A percentile compares a stretch with the other conserved stretches of the same genome.
phyloP scores from a whole-genome alignment of 2,797 vertebrate genomes.

The Pachyuromys duprasi region DNA sequence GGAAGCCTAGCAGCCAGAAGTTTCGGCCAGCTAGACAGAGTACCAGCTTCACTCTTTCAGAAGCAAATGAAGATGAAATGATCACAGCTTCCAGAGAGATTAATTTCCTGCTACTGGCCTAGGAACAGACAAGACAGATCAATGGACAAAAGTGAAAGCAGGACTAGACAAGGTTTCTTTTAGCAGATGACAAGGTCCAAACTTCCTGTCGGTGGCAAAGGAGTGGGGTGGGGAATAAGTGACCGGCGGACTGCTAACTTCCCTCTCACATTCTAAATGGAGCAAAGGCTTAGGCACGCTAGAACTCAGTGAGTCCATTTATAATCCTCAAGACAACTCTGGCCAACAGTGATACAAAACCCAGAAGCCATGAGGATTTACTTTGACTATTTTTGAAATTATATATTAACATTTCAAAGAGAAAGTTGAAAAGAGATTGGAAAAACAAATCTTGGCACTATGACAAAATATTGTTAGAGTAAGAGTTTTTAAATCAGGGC shows the following conservation, averaged over 20 bases:
- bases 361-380: not conserved
- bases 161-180: not conserved
- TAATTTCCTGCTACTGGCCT: constrained; percentile 9
- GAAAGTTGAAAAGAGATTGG: not conserved
- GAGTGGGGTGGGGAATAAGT: not conserved
- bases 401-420: constrained; percentile 45
- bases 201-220: constrained; percentile 23
- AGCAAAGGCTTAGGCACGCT: constrained; percentile 42
- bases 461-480: constrained; percentile 10
- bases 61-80: constrained; percentile 17
- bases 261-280: constrained; percentile 10
- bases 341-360: constrained; percentile 54
- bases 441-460: constrained; percentile 48
- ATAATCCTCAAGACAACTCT: constrained; percentile 5
- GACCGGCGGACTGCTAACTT: not conserved
- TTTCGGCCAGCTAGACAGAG: constrained; percentile 14
- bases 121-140: not conserved
- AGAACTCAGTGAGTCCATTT: constrained; percentile 16
- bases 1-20: constrained; percentile 34
- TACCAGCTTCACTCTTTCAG: constrained; percentile 29
- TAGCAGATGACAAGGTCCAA: not conserved
- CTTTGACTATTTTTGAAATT: constrained; percentile 43
- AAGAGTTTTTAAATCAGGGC: not conserved
- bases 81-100: not conserved
- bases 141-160: not conserved